Percentiles rank a stretch among this genome's conserved stretches.
Conservation (phyloP, 2,888 invertebrate genomes). For the Dryomyza anilis region DNA sequence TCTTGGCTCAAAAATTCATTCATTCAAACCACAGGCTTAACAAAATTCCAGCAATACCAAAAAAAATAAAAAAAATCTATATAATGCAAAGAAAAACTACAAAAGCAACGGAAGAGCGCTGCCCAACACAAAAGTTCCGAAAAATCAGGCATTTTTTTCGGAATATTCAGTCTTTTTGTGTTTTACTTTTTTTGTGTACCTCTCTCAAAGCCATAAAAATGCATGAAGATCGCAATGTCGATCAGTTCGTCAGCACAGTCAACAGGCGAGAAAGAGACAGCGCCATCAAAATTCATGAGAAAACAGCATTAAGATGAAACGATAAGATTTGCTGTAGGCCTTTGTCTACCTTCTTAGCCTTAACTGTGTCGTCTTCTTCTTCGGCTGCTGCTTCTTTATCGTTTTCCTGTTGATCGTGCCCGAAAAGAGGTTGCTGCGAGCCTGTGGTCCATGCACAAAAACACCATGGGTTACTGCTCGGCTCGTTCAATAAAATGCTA, state of each 20-base stretch:
- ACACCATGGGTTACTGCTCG: too few species aligned
- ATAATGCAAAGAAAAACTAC: neutral
- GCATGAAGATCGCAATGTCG: neutral
- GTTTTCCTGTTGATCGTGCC: neutral
- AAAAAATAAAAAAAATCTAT: neutral
- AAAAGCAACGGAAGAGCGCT: neutral
- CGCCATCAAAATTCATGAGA: slow-evolving; percentile 47
- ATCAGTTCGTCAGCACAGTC: neutral
- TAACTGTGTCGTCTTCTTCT: neutral
- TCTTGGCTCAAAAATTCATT: slow-evolving; percentile 45
- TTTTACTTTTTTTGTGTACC: too few species aligned
- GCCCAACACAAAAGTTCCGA: slow-evolving; percentile 4
- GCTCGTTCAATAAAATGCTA: slow-evolving; percentile 54
- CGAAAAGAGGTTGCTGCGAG: too few species aligned
- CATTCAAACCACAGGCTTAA: slow-evolving; percentile 11
- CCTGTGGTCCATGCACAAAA: neutral
- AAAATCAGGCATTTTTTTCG: slow-evolving; percentile 5
- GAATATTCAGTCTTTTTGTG: too few species aligned
- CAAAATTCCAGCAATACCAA: neutral
- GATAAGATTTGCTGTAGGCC: slow-evolving; percentile 50
- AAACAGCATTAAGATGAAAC: slow-evolving; percentile 54
- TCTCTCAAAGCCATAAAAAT: slow-evolving; percentile 8
- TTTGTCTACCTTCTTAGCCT: neutral
- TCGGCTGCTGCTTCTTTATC: neutral
- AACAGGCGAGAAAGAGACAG: neutral